Percentiles rank a stretch among this genome's conserved stretches.
These are phyloP conservation scores for Coleophora deauratella DNA, from an alignment of 2,888 invertebrate genomes.

Conservation along the genomic window DNA sequence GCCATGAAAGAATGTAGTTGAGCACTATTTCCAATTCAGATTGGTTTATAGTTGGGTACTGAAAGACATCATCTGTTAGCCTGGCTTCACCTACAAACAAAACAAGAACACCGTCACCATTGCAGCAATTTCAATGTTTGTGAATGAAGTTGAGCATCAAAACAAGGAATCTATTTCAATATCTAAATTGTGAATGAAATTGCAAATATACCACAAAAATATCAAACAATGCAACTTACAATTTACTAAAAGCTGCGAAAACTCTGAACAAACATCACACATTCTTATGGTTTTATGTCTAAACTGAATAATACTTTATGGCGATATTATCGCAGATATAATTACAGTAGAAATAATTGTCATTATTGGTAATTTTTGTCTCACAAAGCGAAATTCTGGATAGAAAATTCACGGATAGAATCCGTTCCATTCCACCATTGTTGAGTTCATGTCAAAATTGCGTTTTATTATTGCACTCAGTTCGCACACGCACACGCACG, in stretches of 20 bases:
- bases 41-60: conserved; percentile 82
- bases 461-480: conserved; percentile 38
- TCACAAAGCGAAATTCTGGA: conserved; percentile 64
- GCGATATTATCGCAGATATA: conserved; percentile 55
- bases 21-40: conserved; percentile 88
- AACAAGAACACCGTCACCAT: conserved; percentile 33
- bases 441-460: conserved; percentile 68
- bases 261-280: conserved; percentile 97
- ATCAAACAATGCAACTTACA: conserved; percentile 73
- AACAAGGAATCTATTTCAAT: too few relatives aligned
- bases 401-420: conserved; percentile 60
- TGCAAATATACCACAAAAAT: conserved; percentile 42
- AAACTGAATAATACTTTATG: conserved; percentile 55
- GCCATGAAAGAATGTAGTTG: conserved; percentile 91
- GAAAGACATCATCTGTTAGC: conserved; percentile 83
- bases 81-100: conserved; percentile 85
- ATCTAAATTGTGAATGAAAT: conserved; percentile 9
- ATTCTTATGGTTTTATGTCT: conserved; percentile 72
- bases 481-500: too few relatives aligned
- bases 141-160: background rate
- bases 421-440: conserved; percentile 62
- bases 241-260: conserved; percentile 89
- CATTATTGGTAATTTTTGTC: conserved; percentile 70
- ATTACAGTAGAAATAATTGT: conserved; percentile 51
- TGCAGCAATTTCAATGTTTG: too few relatives aligned